Percentiles rank a stretch among this genome's conserved stretches.
Conservation (phyloP, 2,113 vertebrate genomes). For the Melozone crissalis region DNA sequence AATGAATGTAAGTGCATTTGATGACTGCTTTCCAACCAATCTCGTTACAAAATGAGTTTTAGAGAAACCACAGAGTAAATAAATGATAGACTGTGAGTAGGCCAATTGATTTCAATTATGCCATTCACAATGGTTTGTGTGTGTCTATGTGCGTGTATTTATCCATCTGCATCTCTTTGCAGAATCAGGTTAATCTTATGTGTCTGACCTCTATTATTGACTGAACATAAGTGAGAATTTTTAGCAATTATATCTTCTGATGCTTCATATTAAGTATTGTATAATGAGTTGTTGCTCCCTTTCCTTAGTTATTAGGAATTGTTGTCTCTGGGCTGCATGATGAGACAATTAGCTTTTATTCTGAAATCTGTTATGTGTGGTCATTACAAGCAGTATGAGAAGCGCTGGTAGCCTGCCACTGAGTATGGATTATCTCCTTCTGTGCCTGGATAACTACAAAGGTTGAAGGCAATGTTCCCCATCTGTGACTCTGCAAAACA, state of each 20-base stretch:
- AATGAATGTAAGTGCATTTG: not conserved
- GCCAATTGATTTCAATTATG: not conserved
- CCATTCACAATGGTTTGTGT: not conserved
- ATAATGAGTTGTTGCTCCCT: not conserved
- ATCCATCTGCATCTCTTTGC: accelerated
- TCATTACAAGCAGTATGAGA: constrained; percentile 32
- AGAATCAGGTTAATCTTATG: not conserved
- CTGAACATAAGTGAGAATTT: not conserved
- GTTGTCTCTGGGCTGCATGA: not conserved
- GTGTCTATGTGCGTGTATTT: not conserved
- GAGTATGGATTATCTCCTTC: constrained; percentile 65
- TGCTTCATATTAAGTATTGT: not conserved
- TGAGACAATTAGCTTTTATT: constrained; percentile 45
- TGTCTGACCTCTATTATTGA: not conserved
- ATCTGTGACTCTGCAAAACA: constrained; percentile 67
- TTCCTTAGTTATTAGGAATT: not conserved
- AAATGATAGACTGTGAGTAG: not conserved
- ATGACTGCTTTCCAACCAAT: not conserved
- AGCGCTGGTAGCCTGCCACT: not conserved
- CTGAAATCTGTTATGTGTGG: constrained; percentile 37
- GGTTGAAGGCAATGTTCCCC: constrained; percentile 44
- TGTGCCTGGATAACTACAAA: constrained; percentile 53
- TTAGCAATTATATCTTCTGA: not conserved
- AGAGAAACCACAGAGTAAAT: not conserved
- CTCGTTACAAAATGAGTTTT: accelerated